Conservation (phyloP, 2,888 invertebrate species). For the Melolontha melolontha region DNA sequence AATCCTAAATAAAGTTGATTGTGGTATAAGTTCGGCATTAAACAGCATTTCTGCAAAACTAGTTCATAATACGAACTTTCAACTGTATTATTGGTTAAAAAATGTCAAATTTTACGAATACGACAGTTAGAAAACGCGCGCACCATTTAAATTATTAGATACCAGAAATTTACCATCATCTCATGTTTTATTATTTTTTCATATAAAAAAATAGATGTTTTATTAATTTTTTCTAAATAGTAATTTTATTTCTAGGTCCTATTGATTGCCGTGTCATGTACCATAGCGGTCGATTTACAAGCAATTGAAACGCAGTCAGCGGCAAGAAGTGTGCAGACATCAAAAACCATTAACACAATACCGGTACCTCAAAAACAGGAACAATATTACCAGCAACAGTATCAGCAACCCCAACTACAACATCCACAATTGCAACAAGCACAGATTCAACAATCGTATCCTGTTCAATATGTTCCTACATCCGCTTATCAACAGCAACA, state of each 20-base stretch:
- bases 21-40: too few relatives aligned
- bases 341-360: slow-evolving; percentile 49
- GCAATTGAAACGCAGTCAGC: slow-evolving; percentile 41
- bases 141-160: too few relatives aligned
- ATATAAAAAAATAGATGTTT: too few relatives aligned
- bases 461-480: slow-evolving; percentile 39
- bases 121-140: too few relatives aligned
- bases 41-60: too few relatives aligned
- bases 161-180: too few relatives aligned
- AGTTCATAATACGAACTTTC: too few relatives aligned
- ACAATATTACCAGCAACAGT: slow-evolving; percentile 42
- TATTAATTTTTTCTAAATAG: background rate
- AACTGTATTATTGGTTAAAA: too few relatives aligned
- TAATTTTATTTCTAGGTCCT: slow-evolving; percentile 44
- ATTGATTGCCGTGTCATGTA: slow-evolving; percentile 41
- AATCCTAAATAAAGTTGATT: too few relatives aligned
- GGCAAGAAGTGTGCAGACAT: slow-evolving; percentile 25
- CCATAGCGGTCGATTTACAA: slow-evolving; percentile 38
- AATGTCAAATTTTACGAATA: too few relatives aligned
- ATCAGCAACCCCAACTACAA: slow-evolving; percentile 41
- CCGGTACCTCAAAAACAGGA: slow-evolving; percentile 49
- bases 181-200: too few relatives aligned
- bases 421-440: slow-evolving; percentile 46
- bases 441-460: slow-evolving; percentile 50
- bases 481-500: slow-evolving; percentile 46